A percentile compares a stretch with the other conserved stretches of the same genome.
phyloP scores from a whole-genome alignment of 2,113 vertebrate species.

The Strix aluco region DNA sequence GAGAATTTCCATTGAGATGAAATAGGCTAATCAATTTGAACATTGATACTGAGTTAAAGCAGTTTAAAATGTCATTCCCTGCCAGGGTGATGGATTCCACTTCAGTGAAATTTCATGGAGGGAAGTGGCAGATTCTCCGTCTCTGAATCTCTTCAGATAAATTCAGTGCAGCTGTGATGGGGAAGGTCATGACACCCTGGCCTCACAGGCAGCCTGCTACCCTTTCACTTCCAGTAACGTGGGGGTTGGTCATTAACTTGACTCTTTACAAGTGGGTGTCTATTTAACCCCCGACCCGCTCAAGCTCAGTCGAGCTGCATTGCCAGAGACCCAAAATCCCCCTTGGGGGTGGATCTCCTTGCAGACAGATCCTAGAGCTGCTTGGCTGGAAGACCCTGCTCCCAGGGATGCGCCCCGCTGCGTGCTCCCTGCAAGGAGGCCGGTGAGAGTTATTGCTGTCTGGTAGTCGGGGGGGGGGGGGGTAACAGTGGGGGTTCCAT shows the following conservation, averaged over 20 bases:
- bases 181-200: not conserved
- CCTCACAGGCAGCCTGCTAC: not conserved
- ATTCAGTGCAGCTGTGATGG: not conserved
- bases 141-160: not conserved
- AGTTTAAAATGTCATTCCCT: constrained; percentile 42
- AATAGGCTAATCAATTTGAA: constrained; percentile 57
- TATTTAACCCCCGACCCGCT: not conserved
- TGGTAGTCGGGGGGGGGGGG: not conserved
- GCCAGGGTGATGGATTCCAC: not conserved
- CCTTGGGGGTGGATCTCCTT: not conserved
- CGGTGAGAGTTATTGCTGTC: not conserved
- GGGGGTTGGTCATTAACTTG: not conserved
- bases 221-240: not conserved
- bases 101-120: not conserved
- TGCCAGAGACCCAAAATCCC: not conserved
- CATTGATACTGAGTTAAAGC: constrained; percentile 41
- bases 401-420: not conserved
- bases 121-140: not conserved
- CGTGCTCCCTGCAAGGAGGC: accelerated
- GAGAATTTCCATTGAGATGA: constrained; percentile 55
- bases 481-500: not conserved
- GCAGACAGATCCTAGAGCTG: not conserved
- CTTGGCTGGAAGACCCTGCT: accelerated
- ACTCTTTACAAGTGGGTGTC: not conserved
- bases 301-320: no score